Percentiles rank a stretch among this genome's conserved stretches.
phyloP scores from a whole-genome alignment of 1,140 invertebrate genomes.

The Drosophila sp. region DNA sequence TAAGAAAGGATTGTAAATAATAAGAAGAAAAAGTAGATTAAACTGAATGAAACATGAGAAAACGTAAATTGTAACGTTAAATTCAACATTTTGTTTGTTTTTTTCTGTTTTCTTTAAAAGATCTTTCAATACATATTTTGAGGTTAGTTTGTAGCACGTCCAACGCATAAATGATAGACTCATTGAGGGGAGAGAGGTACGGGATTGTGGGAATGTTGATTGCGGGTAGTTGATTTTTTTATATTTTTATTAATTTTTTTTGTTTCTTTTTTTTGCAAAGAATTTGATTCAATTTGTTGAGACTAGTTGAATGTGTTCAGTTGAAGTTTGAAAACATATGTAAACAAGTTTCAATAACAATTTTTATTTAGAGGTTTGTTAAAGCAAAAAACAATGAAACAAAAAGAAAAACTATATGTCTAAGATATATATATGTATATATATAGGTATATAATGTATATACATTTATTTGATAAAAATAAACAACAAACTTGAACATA shows the following conservation, averaged over 20 bases:
- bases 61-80: conserved; percentile 58
- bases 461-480: conserved; percentile 38
- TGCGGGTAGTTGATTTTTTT: conserved; percentile 67
- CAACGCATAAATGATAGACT: conserved; percentile 85
- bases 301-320: conserved; percentile 79
- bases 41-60: conserved; percentile 63
- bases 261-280: conserved; percentile 43
- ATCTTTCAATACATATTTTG: conserved; percentile 46
- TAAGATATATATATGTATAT: conserved; percentile 36
- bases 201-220: conserved; percentile 84
- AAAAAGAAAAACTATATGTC: conserved; percentile 38
- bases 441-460: conserved; percentile 30
- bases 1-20: conserved; percentile 16
- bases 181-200: conserved; percentile 84
- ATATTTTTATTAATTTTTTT: conserved; percentile 40
- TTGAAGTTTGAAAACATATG: conserved; percentile 65
- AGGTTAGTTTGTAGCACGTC: conserved; percentile 59
- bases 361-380: conserved; percentile 51
- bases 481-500: conserved; percentile 12
- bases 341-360: conserved; percentile 56
- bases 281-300: conserved; percentile 63
- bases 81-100: conserved; percentile 62
- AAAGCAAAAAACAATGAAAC: conserved; percentile 42
- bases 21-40: conserved; percentile 17
- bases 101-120: conserved; percentile 41